Conservation (phyloP, 2,888 invertebrate species). For the Ptilodon capucinus region DNA sequence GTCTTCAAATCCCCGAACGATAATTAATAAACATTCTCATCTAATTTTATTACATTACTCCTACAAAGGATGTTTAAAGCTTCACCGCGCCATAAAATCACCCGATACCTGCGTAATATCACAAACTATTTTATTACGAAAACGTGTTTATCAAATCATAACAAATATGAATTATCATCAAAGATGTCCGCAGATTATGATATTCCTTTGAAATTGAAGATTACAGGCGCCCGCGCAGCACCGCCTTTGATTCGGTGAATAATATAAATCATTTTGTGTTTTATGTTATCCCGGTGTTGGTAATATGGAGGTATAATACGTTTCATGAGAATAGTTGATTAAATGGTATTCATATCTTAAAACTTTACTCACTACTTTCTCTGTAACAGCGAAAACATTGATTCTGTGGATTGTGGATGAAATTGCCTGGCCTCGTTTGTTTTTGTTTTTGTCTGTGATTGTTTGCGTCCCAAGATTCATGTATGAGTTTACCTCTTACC, state of each 20-base stretch:
- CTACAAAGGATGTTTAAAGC: not conserved
- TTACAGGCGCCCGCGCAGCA: not conserved
- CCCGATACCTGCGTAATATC: not conserved
- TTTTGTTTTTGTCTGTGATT: too few species aligned
- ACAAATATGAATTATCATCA: slow-evolving; percentile 2
- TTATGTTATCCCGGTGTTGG: not conserved
- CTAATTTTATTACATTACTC: not conserved
- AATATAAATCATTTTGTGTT: slow-evolving; percentile 1
- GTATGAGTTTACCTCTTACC: too few species aligned
- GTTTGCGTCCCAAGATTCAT: too few species aligned
- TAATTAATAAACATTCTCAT: too few species aligned
- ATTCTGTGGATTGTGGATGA: not conserved
- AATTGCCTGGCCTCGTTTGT: too few species aligned
- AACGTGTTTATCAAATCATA: slow-evolving; percentile 1
- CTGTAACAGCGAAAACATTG: too few species aligned
- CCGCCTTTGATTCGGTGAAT: not conserved
- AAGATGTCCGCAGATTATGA: slow-evolving; percentile 1
- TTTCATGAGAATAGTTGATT: not conserved
- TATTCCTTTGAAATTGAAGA: slow-evolving; percentile 4
- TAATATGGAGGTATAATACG: not conserved
- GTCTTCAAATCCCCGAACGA: too few species aligned
- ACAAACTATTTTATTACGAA: slow-evolving; percentile 1
- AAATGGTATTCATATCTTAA: not conserved
- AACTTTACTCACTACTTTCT: too few species aligned
- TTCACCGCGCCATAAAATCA: not conserved